Evolutionary conservation across 2,113 vertebrate species (phyloP).

Genomic region (Lepisosteus osseus): DNA sequence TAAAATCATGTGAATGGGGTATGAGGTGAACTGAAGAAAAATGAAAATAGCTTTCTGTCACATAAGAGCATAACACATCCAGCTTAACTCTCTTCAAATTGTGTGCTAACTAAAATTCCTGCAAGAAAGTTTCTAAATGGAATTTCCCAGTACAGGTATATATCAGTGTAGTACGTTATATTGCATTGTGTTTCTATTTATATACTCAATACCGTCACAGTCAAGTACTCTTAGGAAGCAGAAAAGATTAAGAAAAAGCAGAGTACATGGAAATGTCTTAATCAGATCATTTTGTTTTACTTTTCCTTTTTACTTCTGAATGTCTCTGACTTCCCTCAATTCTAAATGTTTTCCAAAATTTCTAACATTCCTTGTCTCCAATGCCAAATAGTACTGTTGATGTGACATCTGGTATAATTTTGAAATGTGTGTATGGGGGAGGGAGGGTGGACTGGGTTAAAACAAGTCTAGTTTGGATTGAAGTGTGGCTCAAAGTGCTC

Average conservation of each 20-base stretch:
- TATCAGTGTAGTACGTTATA: neutral
- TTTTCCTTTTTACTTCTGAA: constrained; percentile 47
- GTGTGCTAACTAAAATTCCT: neutral
- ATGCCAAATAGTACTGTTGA: constrained; percentile 47
- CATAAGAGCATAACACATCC: no score
- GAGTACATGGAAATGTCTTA: no score
- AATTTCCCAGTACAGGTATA: neutral
- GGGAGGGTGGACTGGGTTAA: constrained; percentile 65
- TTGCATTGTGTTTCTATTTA: neutral
- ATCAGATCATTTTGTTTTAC: neutral
- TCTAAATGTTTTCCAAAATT: constrained; percentile 67
- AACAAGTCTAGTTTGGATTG: constrained; percentile 52
- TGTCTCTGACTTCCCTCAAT: constrained; percentile 50
- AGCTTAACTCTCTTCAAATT: no score
- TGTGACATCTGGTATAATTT: constrained; percentile 66
- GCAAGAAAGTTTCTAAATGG: neutral
- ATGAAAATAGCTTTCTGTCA: no score
- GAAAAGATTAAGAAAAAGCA: no score
- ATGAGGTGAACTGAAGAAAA: no score
- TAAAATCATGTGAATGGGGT: no score
- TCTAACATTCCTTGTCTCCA: constrained; percentile 58
- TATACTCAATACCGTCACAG: no score
- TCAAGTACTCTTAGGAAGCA: no score
- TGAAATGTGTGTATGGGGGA: constrained; percentile 30
- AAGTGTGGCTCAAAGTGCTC: constrained; percentile 42